Evolutionary conservation across 2,113 vertebrate species (phyloP), one percentile per base, ranked within the genome.

Genomic region (Eubucco bourcierii): DNA sequence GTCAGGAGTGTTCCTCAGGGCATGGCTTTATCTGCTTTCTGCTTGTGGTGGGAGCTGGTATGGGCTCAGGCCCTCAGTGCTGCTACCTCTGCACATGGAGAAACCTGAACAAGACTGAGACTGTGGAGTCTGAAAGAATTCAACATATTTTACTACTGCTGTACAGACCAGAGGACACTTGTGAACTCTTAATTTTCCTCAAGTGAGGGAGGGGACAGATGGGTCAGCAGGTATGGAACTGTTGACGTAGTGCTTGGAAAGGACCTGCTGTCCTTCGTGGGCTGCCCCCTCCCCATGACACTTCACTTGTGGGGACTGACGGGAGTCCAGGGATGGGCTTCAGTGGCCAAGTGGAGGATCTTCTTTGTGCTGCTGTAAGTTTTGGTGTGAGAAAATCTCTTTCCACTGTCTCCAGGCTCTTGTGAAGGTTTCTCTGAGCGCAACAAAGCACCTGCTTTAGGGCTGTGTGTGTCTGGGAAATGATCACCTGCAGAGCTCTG

Each of bases 281-380:
- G 3, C 44, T 88, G 28, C 15, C 23, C 10, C 17, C 9, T 77
- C 52, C 46, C 71, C 28, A 55, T 71, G 8, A 79, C 14, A 28
- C 10, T 3, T 14, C 5, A 25, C 84, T 28, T 3, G 0, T 0
- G 1, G n/a, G 23, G 29, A 9, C 47, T 93, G 21, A 44, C 29
- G 50, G 56, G n/a, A 74, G 28, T 39, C 31, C 31, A 10, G 28
- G 16, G 18, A 60, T 80, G 21, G 10, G 13, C 34, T 58, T 13
- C 9, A 58, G 50, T 61, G 23, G 27, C 27, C 27, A 28, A 1
- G 2, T 27, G 10, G 16, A 75, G 10, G 23, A 75, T 66, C 60
- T 47, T 34, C 17, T 74, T 59, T 60, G 4, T 71, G 23, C 24
- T 68, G 6, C n/a, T 0, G 0, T 27, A 28, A 18, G 29, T 44